Base-by-base conservation (phyloP, 1,140 invertebrate genomes). In the Heterodera carotae region DNA sequence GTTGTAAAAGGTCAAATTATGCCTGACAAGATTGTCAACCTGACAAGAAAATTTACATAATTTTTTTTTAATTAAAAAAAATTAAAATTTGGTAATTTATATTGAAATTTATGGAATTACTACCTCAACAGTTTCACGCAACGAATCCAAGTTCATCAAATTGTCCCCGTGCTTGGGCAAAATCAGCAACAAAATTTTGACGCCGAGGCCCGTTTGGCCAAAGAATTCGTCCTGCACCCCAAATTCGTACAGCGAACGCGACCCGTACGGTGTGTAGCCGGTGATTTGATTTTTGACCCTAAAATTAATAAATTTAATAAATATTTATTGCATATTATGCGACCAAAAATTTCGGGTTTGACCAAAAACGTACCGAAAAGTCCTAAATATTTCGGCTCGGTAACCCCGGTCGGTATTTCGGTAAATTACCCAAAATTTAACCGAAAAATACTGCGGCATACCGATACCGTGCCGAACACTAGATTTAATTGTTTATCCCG, bases 1-100 rank as follows among this genome's bases (percentile, higher is more conserved):
- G 71, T 88, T 84, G 66, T 70, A 77, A n/a, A 86, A 72, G 36
- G 84, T 83, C 33, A 86, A 74, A 70, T 84, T 83, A 31, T 80
- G 64, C 48, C 67, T 43, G 18, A 84, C 80, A 69, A 6, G 83
- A 25, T 34, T 77, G 60, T 53, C 12, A 15, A 76, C 48, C 48
- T 53, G 18, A 53, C 34, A 76, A 31, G 64, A 31, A 75, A 78
- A 69, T n/a, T n/a, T n/a, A 31, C 0, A 53, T 6, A 33, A 43
- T 56, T 34, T 69, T 69, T 66, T 29, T 34, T 34, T 2, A 31
- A 12, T 29, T 27, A 53, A 53, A 53, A 53, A 53, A 53, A 53
- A 53, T 18, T 4, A 39, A 39, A 39, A 39, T 39, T 39, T 39
- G n/a, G n/a, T n/a, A n/a, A n/a, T n/a, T n/a, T n/a, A n/a, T n/a